Conservation (phyloP, 2,797 vertebrate genomes). For the Sandelia bainsii region DNA sequence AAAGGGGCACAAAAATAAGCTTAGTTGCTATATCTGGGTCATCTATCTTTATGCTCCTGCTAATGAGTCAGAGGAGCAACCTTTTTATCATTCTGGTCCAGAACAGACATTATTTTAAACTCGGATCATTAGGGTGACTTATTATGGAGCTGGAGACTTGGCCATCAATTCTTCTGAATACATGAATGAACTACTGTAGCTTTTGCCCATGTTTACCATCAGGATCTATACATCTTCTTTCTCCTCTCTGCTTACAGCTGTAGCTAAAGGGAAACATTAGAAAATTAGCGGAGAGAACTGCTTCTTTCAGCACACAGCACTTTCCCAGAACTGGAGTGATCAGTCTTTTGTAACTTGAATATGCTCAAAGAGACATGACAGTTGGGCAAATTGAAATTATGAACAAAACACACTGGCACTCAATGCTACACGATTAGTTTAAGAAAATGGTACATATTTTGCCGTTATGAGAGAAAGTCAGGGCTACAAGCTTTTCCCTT, state of each 20-base stretch:
- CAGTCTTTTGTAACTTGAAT: slow-evolving; percentile 74
- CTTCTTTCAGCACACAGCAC: slow-evolving; percentile 61
- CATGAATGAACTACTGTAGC: slow-evolving; percentile 69
- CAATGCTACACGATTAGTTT: slow-evolving; percentile 72
- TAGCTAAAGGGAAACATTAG: slow-evolving; percentile 54
- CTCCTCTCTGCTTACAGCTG: slow-evolving; percentile 36
- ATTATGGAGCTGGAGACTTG: slow-evolving; percentile 73
- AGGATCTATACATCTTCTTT: slow-evolving; percentile 49
- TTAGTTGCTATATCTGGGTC: slow-evolving; percentile 83
- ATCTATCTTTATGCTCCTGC: slow-evolving; percentile 83
- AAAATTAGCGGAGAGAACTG: slow-evolving; percentile 60
- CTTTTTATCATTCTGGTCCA: slow-evolving; percentile 83
- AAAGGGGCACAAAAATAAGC: slow-evolving; percentile 76
- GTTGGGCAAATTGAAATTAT: slow-evolving; percentile 76
- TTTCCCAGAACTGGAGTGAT: slow-evolving; percentile 69
- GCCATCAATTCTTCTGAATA: slow-evolving; percentile 80
- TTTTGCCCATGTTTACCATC: slow-evolving; percentile 71
- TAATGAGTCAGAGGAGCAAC: slow-evolving; percentile 84
- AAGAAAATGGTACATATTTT: slow-evolving; percentile 65
- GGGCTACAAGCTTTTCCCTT: slow-evolving; percentile 34
- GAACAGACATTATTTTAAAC: slow-evolving; percentile 85
- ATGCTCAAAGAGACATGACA: slow-evolving; percentile 72
- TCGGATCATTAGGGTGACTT: slow-evolving; percentile 86
- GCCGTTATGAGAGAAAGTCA: slow-evolving; percentile 49
- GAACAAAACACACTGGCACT: slow-evolving; percentile 70